Evolutionary conservation across 2,113 vertebrate species (phyloP).

Genomic region (Coturnix japonica): DNA sequence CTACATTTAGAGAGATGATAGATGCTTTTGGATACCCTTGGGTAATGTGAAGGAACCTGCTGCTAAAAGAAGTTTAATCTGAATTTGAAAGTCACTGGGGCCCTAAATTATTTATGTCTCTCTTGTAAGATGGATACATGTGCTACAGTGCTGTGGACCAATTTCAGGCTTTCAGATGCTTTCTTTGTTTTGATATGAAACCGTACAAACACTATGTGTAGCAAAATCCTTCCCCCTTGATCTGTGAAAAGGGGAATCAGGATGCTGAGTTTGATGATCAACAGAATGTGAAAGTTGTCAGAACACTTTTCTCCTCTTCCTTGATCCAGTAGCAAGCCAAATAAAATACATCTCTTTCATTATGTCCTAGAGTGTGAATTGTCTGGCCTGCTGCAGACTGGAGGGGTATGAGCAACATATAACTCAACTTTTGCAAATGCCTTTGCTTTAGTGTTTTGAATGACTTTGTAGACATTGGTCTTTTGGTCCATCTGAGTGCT

Average conservation of each 20-base stretch:
- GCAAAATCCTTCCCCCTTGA: not conserved
- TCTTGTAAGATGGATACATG: not conserved
- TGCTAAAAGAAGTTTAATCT: slow-evolving; percentile 1
- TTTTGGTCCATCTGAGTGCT: not conserved
- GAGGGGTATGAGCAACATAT: rapidly evolving
- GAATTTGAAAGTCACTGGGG: not conserved
- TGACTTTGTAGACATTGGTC: not conserved
- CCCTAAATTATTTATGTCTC: not conserved
- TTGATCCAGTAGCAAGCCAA: not conserved
- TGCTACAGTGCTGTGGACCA: not conserved
- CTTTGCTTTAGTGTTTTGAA: not conserved
- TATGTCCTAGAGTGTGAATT: not conserved
- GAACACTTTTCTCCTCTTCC: not conserved
- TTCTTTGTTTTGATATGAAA: not conserved
- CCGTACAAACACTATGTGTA: not conserved
- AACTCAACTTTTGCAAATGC: not conserved
- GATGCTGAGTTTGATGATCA: not conserved
- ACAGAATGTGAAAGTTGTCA: not conserved
- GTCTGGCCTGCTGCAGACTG: not conserved
- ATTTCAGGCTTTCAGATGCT: not conserved
- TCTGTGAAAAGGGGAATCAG: not conserved
- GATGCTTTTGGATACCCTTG: not conserved
- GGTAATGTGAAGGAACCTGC: not conserved
- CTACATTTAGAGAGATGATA: rapidly evolving
- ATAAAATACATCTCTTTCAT: not conserved